A percentile compares a stretch with the other conserved stretches of the same genome.
These are phyloP conservation scores for Neofelis nebulosa DNA, from an alignment of 2,113 vertebrate species.

Conservation along the genomic window DNA sequence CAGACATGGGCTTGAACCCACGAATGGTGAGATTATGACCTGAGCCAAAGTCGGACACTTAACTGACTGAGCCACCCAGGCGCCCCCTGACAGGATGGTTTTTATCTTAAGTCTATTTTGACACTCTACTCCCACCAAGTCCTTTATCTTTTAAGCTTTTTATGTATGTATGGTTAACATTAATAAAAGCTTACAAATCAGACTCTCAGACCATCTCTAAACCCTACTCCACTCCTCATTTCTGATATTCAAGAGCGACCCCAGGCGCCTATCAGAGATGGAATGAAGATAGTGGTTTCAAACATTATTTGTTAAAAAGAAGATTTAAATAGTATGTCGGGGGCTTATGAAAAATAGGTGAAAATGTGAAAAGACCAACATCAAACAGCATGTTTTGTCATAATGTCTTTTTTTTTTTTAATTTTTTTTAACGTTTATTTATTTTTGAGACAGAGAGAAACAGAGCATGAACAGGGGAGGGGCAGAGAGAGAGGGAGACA, in stretches of 20 bases:
- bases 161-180: not conserved
- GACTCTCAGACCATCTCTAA: not conserved
- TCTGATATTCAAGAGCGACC: not conserved
- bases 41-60: too few species aligned
- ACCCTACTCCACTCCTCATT: not conserved
- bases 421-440: too few species aligned
- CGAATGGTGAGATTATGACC: too few species aligned
- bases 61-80: too few species aligned
- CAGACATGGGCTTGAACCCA: too few species aligned
- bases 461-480: too few species aligned
- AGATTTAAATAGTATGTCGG: not conserved
- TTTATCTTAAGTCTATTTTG: not conserved
- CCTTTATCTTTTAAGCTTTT: not conserved
- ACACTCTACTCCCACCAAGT: not conserved
- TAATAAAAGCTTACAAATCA: not conserved
- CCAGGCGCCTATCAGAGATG: not conserved
- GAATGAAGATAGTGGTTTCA: not conserved
- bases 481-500: too few species aligned
- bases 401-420: not conserved
- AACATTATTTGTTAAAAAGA: not conserved
- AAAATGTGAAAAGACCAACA: not conserved
- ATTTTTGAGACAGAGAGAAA: too few species aligned
- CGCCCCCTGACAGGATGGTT: not conserved
- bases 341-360: not conserved
- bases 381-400: not conserved